Base-by-base conservation (phyloP, 1,140 invertebrate genomes). In the Theocolax elegans region DNA sequence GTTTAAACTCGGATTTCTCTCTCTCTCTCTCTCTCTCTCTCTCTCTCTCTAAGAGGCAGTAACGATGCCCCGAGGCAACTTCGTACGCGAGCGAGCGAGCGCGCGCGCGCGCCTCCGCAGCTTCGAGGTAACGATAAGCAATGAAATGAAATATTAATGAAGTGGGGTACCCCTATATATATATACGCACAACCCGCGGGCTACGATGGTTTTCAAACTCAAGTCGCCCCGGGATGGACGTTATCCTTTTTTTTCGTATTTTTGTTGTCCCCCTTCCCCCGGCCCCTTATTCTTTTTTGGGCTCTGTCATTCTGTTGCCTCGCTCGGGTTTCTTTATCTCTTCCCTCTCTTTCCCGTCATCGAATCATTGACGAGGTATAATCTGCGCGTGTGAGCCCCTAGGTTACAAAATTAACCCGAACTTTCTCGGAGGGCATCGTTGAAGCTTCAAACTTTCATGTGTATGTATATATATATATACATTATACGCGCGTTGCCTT, bases 91-190 rank as follows among this genome's bases (percentile, higher is more conserved):
- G 65, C 38, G 51, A 46, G 46, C 27, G 44, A 40, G 25, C 21
- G 44, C 58, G 27, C 51, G 46, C 51, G 19, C 42, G 44, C 27
- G 76, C 23, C 63, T 66, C 67, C 74, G 67, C 76, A 71, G 80
- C 79, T 77, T 68, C 73, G 78, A 79, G 80, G 79, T 80, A 85
- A 83, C 83, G 82, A 85, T 85, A 85, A 83, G 83, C 82, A 84
- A 81, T 81, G 78, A 84, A 85, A 85, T 85, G 84, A 85, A 84
- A 86, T 86, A 86, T 86, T 85, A 85, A 86, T 84, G 82, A 86
- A 85, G 78, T 71, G 44, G 64, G 68, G 70, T 72, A 73, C n/a
- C 8, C 42, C n/a, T 13, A 15, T 44, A 15, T 44, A 3, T 10
- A 44, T 10, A 15, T 15, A 51, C 6, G 48, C 6, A 23, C n/a